Percentiles rank a stretch among this genome's conserved stretches.
Evolutionary conservation across 1,140 invertebrate genomes (phyloP).

Genomic region (Bombus balteatus): DNA sequence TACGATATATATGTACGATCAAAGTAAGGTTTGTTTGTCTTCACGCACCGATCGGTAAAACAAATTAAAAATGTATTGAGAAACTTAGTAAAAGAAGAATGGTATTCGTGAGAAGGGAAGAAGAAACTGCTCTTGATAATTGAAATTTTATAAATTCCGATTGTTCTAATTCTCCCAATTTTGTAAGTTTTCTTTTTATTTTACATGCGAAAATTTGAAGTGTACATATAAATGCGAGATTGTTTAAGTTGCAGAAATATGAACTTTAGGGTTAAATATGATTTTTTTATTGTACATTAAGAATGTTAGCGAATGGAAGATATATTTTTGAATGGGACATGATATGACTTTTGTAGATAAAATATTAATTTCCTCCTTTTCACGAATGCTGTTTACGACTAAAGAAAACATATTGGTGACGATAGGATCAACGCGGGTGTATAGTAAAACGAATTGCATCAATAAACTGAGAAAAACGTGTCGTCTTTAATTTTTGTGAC

Average conservation of each 20-base stretch:
- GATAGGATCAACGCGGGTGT: slow-evolving; percentile 37
- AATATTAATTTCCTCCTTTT: background rate
- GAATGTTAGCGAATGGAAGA: slow-evolving; percentile 1
- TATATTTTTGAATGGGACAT: slow-evolving; percentile 27
- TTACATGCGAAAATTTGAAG: background rate
- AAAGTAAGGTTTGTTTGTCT: slow-evolving; percentile 21
- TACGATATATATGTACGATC: slow-evolving; percentile 39
- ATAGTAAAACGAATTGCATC: slow-evolving; percentile 34
- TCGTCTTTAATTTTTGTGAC: slow-evolving; percentile 38
- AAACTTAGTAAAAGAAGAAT: background rate
- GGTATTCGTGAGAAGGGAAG: slow-evolving; percentile 8
- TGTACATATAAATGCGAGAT: slow-evolving; percentile 1
- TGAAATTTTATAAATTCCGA: background rate
- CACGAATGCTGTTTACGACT: background rate
- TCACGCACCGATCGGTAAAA: background rate
- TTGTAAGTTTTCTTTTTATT: slow-evolving; percentile 20
- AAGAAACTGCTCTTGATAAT: background rate
- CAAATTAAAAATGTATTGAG: background rate
- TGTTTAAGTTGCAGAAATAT: slow-evolving; percentile 36
- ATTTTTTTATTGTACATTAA: slow-evolving; percentile 22
- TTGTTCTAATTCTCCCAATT: background rate
- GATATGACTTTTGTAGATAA: background rate
- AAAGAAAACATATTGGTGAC: background rate
- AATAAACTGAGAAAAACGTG: slow-evolving; percentile 34
- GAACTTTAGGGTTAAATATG: slow-evolving; percentile 14